phyloP scores from a whole-genome alignment of 1,140 invertebrate species.

The Pachypsylla venusta region DNA sequence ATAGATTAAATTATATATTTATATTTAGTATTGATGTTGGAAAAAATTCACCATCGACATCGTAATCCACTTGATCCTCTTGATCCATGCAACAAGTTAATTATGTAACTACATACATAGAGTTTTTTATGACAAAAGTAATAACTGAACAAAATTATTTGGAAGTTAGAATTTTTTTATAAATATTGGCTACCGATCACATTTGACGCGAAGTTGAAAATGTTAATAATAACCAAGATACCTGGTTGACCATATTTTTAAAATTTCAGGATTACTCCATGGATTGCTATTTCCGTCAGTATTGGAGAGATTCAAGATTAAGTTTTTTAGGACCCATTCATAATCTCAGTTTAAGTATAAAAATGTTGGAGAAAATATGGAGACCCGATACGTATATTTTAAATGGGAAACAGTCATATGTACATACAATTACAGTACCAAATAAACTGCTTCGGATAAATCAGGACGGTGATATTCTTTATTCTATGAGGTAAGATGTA shows the following conservation, averaged over 20 bases:
- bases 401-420: slow-evolving; percentile 80
- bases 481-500: slow-evolving; percentile 83
- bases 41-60: too few species aligned
- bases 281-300: slow-evolving; percentile 92
- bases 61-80: too few species aligned
- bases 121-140: background rate
- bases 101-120: background rate
- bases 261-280: slow-evolving; percentile 77
- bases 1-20: background rate
- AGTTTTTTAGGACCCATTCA: slow-evolving; percentile 68
- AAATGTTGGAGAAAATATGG: slow-evolving; percentile 88
- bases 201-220: background rate
- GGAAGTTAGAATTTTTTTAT: background rate
- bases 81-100: background rate
- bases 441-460: slow-evolving; percentile 82
- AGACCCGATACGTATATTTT: slow-evolving; percentile 90
- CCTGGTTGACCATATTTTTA: background rate
- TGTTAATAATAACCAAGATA: background rate
- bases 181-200: background rate
- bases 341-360: slow-evolving; percentile 68
- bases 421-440: slow-evolving; percentile 88
- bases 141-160: background rate
- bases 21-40: background rate
- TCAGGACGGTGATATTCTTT: slow-evolving; percentile 80
- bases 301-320: slow-evolving; percentile 66